These are phyloP conservation scores for Aldabrachelys gigantea DNA, from an alignment of 2,113 vertebrate genomes.

Conservation along the genomic window DNA sequence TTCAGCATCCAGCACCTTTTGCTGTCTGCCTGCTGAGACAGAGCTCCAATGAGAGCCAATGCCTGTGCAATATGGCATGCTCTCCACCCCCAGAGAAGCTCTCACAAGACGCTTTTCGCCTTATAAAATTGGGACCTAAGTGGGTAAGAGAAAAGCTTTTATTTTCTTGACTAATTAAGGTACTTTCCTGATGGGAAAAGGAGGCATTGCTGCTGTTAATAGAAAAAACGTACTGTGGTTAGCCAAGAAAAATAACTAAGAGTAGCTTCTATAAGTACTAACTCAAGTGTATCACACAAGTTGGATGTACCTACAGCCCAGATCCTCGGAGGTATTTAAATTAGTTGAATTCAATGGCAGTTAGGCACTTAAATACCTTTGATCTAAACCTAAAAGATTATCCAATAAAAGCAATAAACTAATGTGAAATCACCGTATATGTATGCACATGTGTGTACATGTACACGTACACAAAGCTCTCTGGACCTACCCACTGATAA, in stretches of 20 bases:
- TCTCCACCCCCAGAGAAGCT: not conserved
- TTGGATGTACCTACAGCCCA: not conserved
- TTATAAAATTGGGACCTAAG: not conserved
- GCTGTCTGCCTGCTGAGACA: not conserved
- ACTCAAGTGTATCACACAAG: not conserved
- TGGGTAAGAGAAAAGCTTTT: no score
- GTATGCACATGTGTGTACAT: no score
- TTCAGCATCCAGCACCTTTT: not conserved
- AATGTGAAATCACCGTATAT: not conserved
- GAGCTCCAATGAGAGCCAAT: not conserved
- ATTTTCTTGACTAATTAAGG: rapidly evolving
- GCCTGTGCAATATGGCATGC: not conserved
- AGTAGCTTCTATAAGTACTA: not conserved
- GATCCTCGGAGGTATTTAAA: not conserved
- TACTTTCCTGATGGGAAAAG: not conserved
- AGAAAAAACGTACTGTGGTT: slow-evolving; percentile 23
- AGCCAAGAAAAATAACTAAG: not conserved
- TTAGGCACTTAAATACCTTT: no score
- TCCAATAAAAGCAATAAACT: not conserved
- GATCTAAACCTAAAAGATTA: not conserved
- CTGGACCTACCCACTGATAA: not conserved
- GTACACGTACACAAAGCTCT: not conserved
- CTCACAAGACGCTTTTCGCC: no score
- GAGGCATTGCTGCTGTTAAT: not conserved
- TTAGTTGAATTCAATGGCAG: not conserved